These are phyloP conservation scores for Pipistrellus nathusii DNA, from an alignment of 2,797 vertebrate genomes.

Conservation along the genomic window DNA sequence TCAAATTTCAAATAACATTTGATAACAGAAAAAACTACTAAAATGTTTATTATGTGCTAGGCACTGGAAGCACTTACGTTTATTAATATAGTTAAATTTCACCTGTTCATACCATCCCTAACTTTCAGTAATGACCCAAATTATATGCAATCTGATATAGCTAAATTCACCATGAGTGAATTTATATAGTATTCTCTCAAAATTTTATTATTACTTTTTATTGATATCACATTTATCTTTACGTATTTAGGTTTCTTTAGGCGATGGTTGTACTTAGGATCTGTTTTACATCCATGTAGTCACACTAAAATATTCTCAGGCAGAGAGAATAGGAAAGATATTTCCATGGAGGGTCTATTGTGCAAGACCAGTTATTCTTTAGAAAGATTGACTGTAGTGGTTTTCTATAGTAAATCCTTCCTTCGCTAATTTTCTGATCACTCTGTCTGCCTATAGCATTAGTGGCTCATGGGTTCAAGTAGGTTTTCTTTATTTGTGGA, in stretches of 20 bases:
- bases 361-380: not conserved
- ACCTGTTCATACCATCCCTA: not conserved
- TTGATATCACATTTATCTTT: not conserved
- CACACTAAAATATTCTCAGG: not conserved
- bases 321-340: not conserved
- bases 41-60: not conserved
- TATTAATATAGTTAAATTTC: slow-evolving; percentile 9
- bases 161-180: slow-evolving; percentile 34
- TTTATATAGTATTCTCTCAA: slow-evolving; percentile 19
- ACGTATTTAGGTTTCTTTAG: not conserved
- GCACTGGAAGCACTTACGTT: not conserved
- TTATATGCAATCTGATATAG: not conserved
- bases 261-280: not conserved
- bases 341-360: not conserved
- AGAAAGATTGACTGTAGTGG: not conserved
- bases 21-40: slow-evolving; percentile 1
- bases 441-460: not conserved
- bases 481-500: slow-evolving; percentile 16
- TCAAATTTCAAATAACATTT: slow-evolving; percentile 54
- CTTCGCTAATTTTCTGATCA: slow-evolving; percentile 16
- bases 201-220: not conserved
- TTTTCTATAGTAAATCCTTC: slow-evolving; percentile 29
- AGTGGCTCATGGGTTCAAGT: not conserved
- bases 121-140: slow-evolving; percentile 1
- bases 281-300: not conserved